Evolutionary conservation across 2,113 vertebrate genomes (phyloP).

Genomic region (Laticauda colubrina): DNA sequence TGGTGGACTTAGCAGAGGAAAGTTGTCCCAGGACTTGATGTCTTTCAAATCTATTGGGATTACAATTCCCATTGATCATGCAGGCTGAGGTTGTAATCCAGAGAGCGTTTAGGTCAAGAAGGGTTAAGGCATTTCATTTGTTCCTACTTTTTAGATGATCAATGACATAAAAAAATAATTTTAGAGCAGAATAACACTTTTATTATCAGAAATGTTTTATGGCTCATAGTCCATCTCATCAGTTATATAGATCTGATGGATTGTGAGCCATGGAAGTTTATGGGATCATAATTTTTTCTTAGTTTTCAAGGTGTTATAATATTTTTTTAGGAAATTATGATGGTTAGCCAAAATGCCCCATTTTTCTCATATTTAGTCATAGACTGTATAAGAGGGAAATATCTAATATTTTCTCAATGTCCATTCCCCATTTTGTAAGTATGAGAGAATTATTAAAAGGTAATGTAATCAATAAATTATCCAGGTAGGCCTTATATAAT

Average conservation of each 20-base stretch:
- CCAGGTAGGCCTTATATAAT: no score
- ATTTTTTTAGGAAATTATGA: neutral
- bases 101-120: neutral
- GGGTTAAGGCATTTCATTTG: neutral
- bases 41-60: neutral
- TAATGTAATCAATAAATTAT: neutral
- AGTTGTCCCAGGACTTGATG: neutral
- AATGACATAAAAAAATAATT: neutral
- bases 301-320: neutral
- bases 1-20: neutral
- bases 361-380: neutral
- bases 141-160: neutral
- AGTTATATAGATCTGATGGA: neutral
- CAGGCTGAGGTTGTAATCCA: neutral
- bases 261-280: neutral
- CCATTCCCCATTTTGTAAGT: neutral
- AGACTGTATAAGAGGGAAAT: neutral
- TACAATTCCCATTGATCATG: neutral
- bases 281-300: neutral
- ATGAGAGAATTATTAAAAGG: neutral
- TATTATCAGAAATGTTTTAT: neutral
- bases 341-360: neutral
- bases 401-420: neutral
- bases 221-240: neutral
- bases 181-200: neutral